phyloP scores from a whole-genome alignment of 2,888 invertebrate genomes.

The Drosophila cognata region DNA sequence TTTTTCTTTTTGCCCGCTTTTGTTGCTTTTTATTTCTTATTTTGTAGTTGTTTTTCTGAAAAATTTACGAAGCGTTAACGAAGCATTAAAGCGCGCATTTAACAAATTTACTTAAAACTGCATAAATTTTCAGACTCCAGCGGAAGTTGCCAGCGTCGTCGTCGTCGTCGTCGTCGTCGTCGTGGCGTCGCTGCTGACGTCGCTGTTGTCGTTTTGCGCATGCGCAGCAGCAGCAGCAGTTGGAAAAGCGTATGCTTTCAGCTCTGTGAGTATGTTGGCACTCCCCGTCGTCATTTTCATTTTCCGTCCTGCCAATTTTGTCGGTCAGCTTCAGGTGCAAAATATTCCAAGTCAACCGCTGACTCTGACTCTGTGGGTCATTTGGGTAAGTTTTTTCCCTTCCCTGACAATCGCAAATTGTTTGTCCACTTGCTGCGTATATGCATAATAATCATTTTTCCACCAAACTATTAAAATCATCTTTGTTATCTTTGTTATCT shows the following conservation, averaged over 20 bases:
- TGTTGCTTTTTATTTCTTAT: slow-evolving; percentile 22
- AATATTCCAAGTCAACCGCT: slow-evolving; percentile 9
- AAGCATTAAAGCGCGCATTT: slow-evolving; percentile 84
- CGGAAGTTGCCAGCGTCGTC: slow-evolving; percentile 57
- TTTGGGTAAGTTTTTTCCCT: not conserved
- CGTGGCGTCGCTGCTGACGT: slow-evolving; percentile 16
- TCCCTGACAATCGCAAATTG: not conserved
- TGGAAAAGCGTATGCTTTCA: slow-evolving; percentile 48
- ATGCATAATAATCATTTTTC: not conserved
- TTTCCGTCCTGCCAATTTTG: slow-evolving; percentile 47
- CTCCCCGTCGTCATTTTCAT: slow-evolving; percentile 53
- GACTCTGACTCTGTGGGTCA: not conserved
- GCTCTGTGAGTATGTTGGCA: slow-evolving; percentile 37
- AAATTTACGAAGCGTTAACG: slow-evolving; percentile 83
- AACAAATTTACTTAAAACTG: slow-evolving; percentile 84
- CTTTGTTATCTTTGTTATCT: no score
- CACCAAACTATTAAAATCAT: not conserved
- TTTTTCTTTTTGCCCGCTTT: slow-evolving; percentile 38
- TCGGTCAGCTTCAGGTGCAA: slow-evolving; percentile 15
- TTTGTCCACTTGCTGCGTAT: not conserved
- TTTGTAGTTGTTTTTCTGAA: slow-evolving; percentile 64
- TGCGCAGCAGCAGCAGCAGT: slow-evolving; percentile 44
- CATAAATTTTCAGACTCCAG: slow-evolving; percentile 73
- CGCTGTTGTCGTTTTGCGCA: slow-evolving; percentile 54
- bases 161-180: slow-evolving; percentile 15